Evolutionary conservation across 2,888 invertebrate genomes (phyloP).

Genomic region (Bugula neritina): DNA sequence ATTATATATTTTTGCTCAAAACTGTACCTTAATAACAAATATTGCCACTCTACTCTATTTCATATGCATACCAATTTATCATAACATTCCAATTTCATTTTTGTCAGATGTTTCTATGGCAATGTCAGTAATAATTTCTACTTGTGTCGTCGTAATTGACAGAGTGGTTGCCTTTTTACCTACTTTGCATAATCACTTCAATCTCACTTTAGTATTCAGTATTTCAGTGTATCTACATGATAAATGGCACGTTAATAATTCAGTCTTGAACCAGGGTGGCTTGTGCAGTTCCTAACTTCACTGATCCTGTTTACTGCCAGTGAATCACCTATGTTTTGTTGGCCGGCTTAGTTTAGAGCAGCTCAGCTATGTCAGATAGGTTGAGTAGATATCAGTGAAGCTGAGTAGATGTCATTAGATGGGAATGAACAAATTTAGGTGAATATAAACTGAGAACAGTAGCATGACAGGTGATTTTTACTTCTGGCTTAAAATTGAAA

Average conservation of each 20-base stretch:
- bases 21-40: neutral
- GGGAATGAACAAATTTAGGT: no score
- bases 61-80: neutral
- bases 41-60: neutral
- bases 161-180: neutral
- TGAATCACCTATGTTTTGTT: no score
- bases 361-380: no score
- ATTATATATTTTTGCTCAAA: neutral
- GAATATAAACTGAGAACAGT: no score
- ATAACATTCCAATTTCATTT: neutral
- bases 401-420: no score
- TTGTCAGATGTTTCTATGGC: neutral
- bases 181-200: neutral
- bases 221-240: neutral
- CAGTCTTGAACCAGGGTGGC: no score
- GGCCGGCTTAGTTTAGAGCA: no score
- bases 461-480: no score
- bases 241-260: neutral
- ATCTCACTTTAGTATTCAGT: neutral
- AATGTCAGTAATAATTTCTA: neutral
- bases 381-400: no score
- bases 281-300: no score
- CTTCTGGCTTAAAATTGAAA: no score
- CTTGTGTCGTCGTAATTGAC: neutral
- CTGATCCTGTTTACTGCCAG: neutral